Evolutionary conservation across 2,797 vertebrate species (phyloP).

Genomic region (Graptemys geographica): DNA sequence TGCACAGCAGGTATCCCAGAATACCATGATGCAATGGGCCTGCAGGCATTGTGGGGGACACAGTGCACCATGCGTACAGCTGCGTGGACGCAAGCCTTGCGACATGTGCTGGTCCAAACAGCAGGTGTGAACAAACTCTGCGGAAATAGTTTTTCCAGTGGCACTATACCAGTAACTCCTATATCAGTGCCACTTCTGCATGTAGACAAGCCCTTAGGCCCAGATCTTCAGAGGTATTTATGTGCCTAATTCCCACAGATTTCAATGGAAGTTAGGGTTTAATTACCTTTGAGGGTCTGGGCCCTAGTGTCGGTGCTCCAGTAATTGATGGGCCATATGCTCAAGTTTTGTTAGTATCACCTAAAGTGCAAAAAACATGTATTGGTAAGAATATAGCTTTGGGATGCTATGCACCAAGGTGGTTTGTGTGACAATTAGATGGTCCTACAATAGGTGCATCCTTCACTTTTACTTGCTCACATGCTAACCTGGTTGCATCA

Average conservation of each 20-base stretch:
- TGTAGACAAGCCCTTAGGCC: too few species aligned
- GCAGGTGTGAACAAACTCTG: neutral
- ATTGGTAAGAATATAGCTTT: neutral
- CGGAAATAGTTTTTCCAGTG: too few species aligned
- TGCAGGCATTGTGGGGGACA: neutral
- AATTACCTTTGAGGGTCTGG: too few species aligned
- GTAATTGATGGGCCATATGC: too few species aligned
- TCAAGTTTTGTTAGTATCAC: neutral
- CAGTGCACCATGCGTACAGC: neutral
- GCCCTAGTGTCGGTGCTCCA: too few species aligned
- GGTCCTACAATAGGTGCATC: neutral
- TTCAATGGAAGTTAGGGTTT: too few species aligned
- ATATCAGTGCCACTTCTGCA: too few species aligned
- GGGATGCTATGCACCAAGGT: neutral
- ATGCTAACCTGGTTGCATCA: neutral
- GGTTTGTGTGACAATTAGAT: neutral
- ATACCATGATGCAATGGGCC: neutral
- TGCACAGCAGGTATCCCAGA: neutral
- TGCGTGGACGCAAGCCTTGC: neutral
- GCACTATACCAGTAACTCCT: too few species aligned
- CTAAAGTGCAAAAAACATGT: neutral
- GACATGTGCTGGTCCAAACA: neutral
- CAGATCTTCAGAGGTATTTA: too few species aligned
- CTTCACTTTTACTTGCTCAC: neutral
- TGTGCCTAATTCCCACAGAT: too few species aligned